A percentile compares a stretch with the other conserved stretches of the same genome.
phyloP scores from a whole-genome alignment of 2,888 invertebrate genomes.

The Tricholauxania praeusta region DNA sequence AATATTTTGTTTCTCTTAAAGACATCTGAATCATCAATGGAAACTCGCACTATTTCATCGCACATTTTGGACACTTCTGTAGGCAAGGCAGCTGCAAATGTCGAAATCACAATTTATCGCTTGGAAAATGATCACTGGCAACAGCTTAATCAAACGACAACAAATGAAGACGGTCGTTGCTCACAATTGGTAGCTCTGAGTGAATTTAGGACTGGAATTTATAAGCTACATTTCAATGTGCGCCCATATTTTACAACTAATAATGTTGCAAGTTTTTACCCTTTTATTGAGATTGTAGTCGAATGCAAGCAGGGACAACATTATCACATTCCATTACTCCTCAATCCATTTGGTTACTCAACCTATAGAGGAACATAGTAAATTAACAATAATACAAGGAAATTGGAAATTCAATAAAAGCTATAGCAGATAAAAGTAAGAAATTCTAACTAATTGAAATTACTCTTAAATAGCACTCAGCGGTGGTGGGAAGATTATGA shows the following conservation, averaged over 20 bases:
- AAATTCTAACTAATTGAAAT: no score
- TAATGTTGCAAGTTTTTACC: constrained; percentile 77
- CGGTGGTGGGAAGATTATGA: no score
- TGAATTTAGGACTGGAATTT: constrained; percentile 76
- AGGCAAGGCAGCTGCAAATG: constrained; percentile 75
- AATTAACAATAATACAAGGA: neutral
- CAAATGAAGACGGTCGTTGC: constrained; percentile 77
- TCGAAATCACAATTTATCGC: constrained; percentile 77
- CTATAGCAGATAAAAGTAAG: no score
- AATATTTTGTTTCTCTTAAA: neutral
- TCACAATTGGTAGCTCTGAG: constrained; percentile 73
- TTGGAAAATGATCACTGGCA: constrained; percentile 75
- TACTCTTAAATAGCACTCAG: no score
- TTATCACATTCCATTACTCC: constrained; percentile 81
- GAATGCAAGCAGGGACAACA: constrained; percentile 75
- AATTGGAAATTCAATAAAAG: no score
- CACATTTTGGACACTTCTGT: constrained; percentile 80
- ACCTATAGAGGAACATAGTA: constrained; percentile 76
- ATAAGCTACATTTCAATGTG: constrained; percentile 81
- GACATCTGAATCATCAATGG: constrained; percentile 16
- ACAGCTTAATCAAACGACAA: constrained; percentile 74
- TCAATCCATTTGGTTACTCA: constrained; percentile 82
- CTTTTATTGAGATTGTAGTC: constrained; percentile 83
- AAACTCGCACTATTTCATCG: constrained; percentile 76
- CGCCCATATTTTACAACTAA: constrained; percentile 76